Base-by-base conservation (phyloP, 2,888 invertebrate species). In the Drosophila greeni region DNA sequence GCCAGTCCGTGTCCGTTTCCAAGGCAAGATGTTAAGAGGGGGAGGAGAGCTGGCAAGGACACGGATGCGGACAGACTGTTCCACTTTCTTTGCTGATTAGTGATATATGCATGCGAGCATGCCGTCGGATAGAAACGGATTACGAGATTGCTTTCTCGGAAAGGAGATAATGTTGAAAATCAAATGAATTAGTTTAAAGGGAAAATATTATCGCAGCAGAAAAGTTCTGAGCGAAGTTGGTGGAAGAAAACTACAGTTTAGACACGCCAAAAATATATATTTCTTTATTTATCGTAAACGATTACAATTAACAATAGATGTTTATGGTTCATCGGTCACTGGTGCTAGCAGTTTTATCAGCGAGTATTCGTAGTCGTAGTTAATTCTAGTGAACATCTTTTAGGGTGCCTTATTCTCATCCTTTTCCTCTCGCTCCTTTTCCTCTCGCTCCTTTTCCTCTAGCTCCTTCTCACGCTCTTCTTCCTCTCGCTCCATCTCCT, bases 311-410 rank as follows among this genome's bases (percentile, higher is more conserved):
- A 33, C 60, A 62, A 42, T 18, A 59, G 26, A 16, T 37, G 9
- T 14, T 9, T 59, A 11, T 14, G 11, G 12, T 48, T 51, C n/a
- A n/a, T n/a, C 9, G 33, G 16, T 45, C n/a, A 31, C 42, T 60
- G 36, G 62, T 37, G 16, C 29, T 58, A 43, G 61, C 55, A 67
- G 59, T 52, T 61, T 40, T 48, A 52, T 56, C 40, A 49, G 72
- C 70, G 67, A 74, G 76, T 70, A 64, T 65, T 72, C 48, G 60
- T 55, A 65, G 29, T 66, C 39, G 40, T 37, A 51, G 26, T 61
- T 53, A 64, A 51, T 45, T 66, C 54, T 77, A 80, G 62, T 75
- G 81, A 77, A 75, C 77, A 74, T 67, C 66, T 67, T 45, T 70
- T 53, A 60, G 66, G 61, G 61, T 36, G 20, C 36, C 20, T 37